A percentile compares a stretch with the other conserved stretches of the same genome.
Conservation (phyloP, 2,888 invertebrate genomes). For the Eupithecia inturbata region DNA sequence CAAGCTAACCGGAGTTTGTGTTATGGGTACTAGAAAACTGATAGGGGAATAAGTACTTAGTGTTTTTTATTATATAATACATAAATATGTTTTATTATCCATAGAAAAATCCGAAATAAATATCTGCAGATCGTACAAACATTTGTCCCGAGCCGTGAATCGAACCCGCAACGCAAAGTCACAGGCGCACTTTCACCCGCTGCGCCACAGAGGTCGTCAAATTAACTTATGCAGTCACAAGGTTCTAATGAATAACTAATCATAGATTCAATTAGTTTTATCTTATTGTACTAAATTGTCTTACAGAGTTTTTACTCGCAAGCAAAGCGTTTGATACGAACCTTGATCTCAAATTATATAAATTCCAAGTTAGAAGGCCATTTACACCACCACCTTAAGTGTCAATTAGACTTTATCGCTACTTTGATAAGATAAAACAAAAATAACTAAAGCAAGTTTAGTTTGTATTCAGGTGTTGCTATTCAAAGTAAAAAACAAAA, state of each 20-base stretch:
- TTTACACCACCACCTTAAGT: background rate
- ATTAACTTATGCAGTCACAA: background rate
- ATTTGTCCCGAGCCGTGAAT: background rate
- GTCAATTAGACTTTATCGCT: background rate
- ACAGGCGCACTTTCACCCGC: background rate
- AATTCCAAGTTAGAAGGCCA: background rate
- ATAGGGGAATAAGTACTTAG: too few relatives aligned
- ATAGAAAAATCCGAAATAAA: background rate
- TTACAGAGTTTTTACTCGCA: background rate
- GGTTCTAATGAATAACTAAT: background rate
- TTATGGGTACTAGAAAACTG: too few relatives aligned
- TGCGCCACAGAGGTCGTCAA: background rate
- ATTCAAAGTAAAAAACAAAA: background rate
- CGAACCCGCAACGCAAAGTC: background rate
- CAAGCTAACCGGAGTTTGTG: too few relatives aligned
- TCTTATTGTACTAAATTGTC: background rate
- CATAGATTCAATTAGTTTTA: background rate
- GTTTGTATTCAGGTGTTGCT: background rate
- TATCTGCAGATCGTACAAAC: background rate
- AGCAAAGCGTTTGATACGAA: background rate
- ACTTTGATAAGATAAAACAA: background rate
- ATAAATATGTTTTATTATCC: too few relatives aligned
- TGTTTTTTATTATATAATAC: too few relatives aligned
- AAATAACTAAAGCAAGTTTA: background rate
- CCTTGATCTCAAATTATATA: slow-evolving; percentile 2